A percentile compares a stretch with the other conserved stretches of the same genome.
Evolutionary conservation across 2,113 vertebrate genomes (phyloP).

Genomic region (Theristicus caerulescens): DNA sequence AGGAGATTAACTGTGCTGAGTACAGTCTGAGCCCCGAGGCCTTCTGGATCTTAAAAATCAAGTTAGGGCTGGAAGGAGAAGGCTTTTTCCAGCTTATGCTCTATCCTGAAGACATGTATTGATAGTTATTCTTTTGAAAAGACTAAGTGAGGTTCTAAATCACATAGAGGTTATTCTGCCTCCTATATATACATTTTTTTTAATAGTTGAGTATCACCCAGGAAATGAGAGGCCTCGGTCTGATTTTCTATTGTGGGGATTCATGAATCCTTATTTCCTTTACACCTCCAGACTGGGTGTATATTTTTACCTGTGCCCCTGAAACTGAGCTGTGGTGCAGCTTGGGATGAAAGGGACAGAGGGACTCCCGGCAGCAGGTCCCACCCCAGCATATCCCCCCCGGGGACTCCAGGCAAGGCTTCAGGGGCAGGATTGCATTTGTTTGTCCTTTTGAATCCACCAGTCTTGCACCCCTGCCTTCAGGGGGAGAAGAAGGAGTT

Average conservation of each 20-base stretch:
- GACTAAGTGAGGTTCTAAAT: background rate
- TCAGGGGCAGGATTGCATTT: background rate
- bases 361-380: background rate
- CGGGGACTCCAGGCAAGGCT: background rate
- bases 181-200: background rate
- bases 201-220: background rate
- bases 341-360: background rate
- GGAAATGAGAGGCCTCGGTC: rapidly evolving
- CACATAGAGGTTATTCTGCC: background rate
- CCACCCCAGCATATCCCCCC: background rate
- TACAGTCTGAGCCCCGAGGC: rapidly evolving
- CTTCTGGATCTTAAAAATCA: background rate
- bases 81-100: background rate
- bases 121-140: background rate
- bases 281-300: background rate
- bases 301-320: rapidly evolving
- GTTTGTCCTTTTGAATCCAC: background rate
- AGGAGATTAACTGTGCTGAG: background rate
- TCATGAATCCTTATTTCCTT: background rate
- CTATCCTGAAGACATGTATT: background rate
- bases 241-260: background rate
- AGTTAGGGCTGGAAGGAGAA: background rate
- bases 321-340: background rate
- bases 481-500: background rate
- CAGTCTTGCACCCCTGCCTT: background rate